These are phyloP conservation scores for Callithrix jacchus DNA, from an alignment of 2,113 vertebrate genomes.

Conservation along the genomic window DNA sequence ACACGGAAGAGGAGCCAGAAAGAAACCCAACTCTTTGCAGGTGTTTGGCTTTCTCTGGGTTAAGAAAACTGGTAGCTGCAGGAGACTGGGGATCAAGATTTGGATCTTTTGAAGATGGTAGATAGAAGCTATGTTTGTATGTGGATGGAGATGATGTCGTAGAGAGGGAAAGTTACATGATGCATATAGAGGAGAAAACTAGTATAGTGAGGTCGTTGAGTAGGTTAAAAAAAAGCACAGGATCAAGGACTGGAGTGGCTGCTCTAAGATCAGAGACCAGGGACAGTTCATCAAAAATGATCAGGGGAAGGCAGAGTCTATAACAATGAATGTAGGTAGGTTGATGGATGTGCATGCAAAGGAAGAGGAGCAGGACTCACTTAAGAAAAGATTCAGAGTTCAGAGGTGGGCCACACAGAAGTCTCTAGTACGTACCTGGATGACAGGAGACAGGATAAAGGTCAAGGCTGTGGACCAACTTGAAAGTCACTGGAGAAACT, in stretches of 20 bases:
- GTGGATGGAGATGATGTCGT: not conserved
- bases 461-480: not conserved
- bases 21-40: not conserved
- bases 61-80: not conserved
- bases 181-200: not conserved
- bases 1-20: not conserved
- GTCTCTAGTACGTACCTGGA: not conserved
- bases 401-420: not conserved
- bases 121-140: not conserved
- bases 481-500: conserved; percentile 17
- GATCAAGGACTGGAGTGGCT: not conserved
- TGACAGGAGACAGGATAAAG: not conserved
- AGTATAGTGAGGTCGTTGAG: not conserved
- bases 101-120: not conserved
- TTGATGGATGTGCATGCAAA: not conserved
- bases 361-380: not conserved
- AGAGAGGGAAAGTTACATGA: not conserved
- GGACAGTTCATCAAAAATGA: not conserved
- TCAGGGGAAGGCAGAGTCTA: not conserved
- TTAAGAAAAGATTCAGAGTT: not conserved
- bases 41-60: not conserved
- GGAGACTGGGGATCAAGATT: not conserved
- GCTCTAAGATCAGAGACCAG: not conserved
- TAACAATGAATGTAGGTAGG: not conserved
- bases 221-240: not conserved